Evolutionary conservation across 2,797 vertebrate genomes (phyloP).

Genomic region (Sebastes flavidus): DNA sequence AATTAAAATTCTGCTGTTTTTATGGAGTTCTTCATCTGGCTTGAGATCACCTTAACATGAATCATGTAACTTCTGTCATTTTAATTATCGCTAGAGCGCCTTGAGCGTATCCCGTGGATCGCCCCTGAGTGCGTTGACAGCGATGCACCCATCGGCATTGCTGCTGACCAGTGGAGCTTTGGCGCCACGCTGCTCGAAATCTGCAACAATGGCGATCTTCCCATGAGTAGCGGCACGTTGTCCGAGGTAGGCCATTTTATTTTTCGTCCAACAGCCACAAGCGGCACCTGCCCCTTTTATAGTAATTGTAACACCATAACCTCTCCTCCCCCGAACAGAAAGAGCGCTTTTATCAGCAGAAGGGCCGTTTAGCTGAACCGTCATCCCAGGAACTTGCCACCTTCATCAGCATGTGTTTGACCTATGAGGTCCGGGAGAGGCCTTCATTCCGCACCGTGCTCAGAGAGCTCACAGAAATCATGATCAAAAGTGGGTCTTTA

Average conservation of each 20-base stretch:
- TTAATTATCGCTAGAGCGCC: constrained; percentile 80
- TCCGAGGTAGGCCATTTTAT: constrained; percentile 81
- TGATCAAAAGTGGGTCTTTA: constrained; percentile 84
- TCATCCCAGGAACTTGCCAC: constrained; percentile 86
- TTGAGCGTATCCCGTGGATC: constrained; percentile 94
- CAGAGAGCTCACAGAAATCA: constrained; percentile 89
- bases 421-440: constrained; percentile 84
- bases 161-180: constrained; percentile 94
- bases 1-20: neutral
- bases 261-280: neutral
- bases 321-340: constrained; percentile 80
- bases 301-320: neutral
- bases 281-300: neutral
- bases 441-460: constrained; percentile 90
- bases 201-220: constrained; percentile 91
- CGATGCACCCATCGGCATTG: constrained; percentile 60
- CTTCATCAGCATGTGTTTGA: constrained; percentile 91
- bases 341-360: constrained; percentile 91
- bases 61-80: neutral
- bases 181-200: constrained; percentile 93
- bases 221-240: constrained; percentile 82
- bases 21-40: neutral
- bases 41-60: neutral
- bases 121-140: constrained; percentile 90
- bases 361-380: constrained; percentile 84